Evolutionary conservation across 1,140 invertebrate genomes (phyloP).

Genomic region (Heliothis subflexa): DNA sequence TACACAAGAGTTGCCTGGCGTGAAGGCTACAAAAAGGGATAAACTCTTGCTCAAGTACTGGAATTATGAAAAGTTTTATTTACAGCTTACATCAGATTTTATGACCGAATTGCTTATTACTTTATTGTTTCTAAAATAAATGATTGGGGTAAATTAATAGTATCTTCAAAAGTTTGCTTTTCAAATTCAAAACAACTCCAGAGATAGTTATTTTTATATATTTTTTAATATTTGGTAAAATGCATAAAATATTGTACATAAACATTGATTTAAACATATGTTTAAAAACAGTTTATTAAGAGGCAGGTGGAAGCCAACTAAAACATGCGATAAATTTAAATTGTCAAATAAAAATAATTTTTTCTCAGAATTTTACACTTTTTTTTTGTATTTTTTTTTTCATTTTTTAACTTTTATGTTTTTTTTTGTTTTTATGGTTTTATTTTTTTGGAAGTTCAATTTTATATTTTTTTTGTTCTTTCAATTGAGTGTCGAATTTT

Average conservation of each 20-base stretch:
- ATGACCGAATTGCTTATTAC: not conserved
- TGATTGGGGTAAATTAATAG: not conserved
- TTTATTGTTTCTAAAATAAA: too few species aligned
- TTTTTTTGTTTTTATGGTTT: slow-evolving; percentile 64
- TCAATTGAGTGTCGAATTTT: slow-evolving; percentile 60
- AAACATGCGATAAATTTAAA: slow-evolving; percentile 47
- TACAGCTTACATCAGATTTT: not conserved
- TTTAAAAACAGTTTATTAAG: slow-evolving; percentile 36
- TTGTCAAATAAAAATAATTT: slow-evolving; percentile 38
- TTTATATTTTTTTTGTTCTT: slow-evolving; percentile 68
- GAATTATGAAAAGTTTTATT: not conserved
- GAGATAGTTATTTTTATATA: slow-evolving; percentile 10
- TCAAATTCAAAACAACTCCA: slow-evolving; percentile 11
- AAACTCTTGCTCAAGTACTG: not conserved
- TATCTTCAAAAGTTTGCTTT: slow-evolving; percentile 10
- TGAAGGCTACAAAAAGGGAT: not conserved
- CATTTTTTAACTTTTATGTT: slow-evolving; percentile 60
- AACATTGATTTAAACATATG: slow-evolving; percentile 39
- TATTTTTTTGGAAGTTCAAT: slow-evolving; percentile 56
- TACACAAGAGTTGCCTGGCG: not conserved
- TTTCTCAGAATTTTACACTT: slow-evolving; percentile 37
- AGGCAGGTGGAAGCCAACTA: slow-evolving; percentile 53
- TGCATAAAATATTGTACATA: slow-evolving; percentile 38
- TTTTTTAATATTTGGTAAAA: slow-evolving; percentile 39
- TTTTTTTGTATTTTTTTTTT: slow-evolving; percentile 54